Base-by-base conservation (phyloP, 2,113 vertebrate genomes). In the Miniopterus natalensis region DNA sequence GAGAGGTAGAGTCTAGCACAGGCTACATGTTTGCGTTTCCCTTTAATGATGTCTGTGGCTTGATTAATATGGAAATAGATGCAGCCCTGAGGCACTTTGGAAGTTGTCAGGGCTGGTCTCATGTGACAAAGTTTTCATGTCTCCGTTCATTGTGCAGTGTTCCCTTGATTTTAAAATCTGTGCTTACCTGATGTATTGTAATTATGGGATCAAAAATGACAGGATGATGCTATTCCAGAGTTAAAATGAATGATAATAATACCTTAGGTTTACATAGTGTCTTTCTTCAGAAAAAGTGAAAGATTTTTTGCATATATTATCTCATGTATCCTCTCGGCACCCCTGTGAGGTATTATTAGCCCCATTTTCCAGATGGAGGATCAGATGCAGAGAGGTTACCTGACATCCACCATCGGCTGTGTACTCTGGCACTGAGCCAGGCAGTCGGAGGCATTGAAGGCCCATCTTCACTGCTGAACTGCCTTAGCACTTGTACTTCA, bases 191-290 rank as follows among this genome's bases (percentile, higher is more conserved):
- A 98, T 97, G 97, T 97, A 96, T 97, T 98, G 91, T 97, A 98
- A 98, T 98, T 97, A 98, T 86, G 96, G 96, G 97, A 98, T 98
- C 97, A 98, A 97, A 97, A 97, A 79, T 98, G 97, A 98, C 96
- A 98, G 92, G 96, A 94, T 94, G 97, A 95, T 97, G 96, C 96
- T 97, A 95, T 98, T 98, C 96, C 88, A 4, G 95, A 97, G 96
- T 96, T 96, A 97, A 97, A 98, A 97, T 97, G 97, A 97, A 97
- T 96, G 96, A 96, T 98, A 97, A 98, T 98, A 97, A 97, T 77
- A 98, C 97, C 97, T 96, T 98, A 97, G 96, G 95, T 97, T 97
- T 97, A 95, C 85, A 96, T 84, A 91, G 92, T 87, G 94, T 96
- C 95, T 97, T 97, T 97, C 96, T 97, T 91, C 93, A 94, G 79